Evolutionary conservation across 2,888 invertebrate genomes (phyloP).

Genomic region (Enoplolaimus lenunculus): DNA sequence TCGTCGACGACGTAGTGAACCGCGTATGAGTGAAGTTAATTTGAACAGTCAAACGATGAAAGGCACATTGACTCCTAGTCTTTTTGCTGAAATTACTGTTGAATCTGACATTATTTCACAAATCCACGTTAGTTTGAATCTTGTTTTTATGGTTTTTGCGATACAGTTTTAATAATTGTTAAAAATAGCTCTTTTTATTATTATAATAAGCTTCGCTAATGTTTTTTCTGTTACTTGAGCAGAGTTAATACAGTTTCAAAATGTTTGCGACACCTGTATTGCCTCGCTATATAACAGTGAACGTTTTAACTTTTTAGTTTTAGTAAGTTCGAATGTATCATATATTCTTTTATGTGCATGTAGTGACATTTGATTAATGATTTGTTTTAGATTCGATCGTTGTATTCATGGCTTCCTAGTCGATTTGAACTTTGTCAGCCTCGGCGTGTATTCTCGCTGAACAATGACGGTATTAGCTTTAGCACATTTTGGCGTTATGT

Average conservation of each 20-base stretch:
- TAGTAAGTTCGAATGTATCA: too few species aligned
- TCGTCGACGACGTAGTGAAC: neutral
- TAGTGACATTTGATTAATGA: too few species aligned
- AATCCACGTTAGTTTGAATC: slow-evolving; percentile 7
- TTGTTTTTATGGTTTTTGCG: too few species aligned
- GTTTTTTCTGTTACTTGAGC: too few species aligned
- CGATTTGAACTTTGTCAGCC: slow-evolving; percentile 3
- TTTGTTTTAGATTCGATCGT: slow-evolving; percentile 9
- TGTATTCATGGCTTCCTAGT: slow-evolving; percentile 1
- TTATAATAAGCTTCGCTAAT: too few species aligned
- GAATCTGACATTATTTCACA: slow-evolving; percentile 15
- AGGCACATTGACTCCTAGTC: neutral
- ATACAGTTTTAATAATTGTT: too few species aligned
- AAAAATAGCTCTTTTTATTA: too few species aligned
- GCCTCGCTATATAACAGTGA: too few species aligned
- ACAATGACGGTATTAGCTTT: slow-evolving; percentile 15
- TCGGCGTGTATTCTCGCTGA: neutral
- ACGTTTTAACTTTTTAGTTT: too few species aligned
- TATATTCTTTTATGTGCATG: too few species aligned
- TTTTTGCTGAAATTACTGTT: slow-evolving; percentile 6
- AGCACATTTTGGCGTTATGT: slow-evolving; percentile 10
- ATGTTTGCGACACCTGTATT: too few species aligned
- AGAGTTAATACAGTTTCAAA: too few species aligned
- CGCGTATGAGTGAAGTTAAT: neutral
- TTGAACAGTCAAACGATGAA: neutral